Base-by-base conservation (phyloP, 1,140 invertebrate genomes). In the Sycobia sp. region DNA sequence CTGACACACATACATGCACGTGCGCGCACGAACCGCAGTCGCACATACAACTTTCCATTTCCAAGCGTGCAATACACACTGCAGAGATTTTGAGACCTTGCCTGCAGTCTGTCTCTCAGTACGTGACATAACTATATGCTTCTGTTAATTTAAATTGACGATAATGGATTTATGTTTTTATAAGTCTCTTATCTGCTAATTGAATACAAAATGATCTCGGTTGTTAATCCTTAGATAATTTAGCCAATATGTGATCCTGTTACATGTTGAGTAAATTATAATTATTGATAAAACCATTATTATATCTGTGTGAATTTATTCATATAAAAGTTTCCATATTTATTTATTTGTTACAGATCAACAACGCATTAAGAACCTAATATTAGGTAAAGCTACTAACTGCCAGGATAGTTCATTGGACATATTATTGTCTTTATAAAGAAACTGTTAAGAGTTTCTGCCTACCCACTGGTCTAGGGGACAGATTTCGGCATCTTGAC, bases 321-420 rank as follows among this genome's bases (percentile, higher is more conserved):
- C n/a, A n/a, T n/a, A n/a, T n/a, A n/a, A n/a, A n/a, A n/a, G n/a
- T n/a, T n/a, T n/a, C n/a, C n/a, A n/a, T n/a, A n/a, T 25, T 13
- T 36, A 4, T 32, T 41, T 50, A 29, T 2, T 43, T 38, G 5
- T 61, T 61, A 10, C 29, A 61, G 58, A 43, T 41, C 39, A 11
- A 25, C 34, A 3, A 32, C 13, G 18, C 16, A 41, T 9, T 41
- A 27, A 10, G 14, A 10, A 18, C 22, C n/a, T 38, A 36, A 23
- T 3, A 23, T 5, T 43, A 8, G 5, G 13, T 27, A 13, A 29
- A 18, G 8, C 18, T 3, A 32, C 4, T 44, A 27, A 47, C 27
- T 9, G 25, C n/a, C 4, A 50, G 23, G 11, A 51, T 49, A 20
- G 25, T 18, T 23, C 11, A 27, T 13, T 59, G 36, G 9, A 32